These are phyloP conservation scores for Cyphotilapia sp. DNA, from an alignment of 2,113 vertebrate genomes.

Conservation along the genomic window DNA sequence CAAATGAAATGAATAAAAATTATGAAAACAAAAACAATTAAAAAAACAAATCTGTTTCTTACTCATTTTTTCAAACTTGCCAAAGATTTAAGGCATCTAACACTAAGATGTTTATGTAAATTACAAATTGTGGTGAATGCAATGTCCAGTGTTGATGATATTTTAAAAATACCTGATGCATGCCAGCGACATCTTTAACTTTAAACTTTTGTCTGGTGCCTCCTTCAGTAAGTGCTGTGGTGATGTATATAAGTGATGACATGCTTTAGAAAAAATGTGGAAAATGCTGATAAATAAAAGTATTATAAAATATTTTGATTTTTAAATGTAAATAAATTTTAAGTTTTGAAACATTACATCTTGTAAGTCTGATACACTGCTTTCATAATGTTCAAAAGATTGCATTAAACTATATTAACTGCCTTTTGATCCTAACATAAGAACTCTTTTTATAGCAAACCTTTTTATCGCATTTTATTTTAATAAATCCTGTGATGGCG, in stretches of 20 bases:
- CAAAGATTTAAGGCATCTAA: background rate
- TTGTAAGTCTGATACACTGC: background rate
- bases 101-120: background rate
- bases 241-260: background rate
- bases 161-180: background rate
- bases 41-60: background rate
- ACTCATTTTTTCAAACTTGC: background rate
- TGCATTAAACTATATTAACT: background rate
- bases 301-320: background rate
- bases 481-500: accelerated
- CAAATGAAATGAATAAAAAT: background rate
- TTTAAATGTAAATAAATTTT: background rate
- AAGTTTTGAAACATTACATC: background rate
- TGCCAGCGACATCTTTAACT: background rate
- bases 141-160: background rate
- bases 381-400: background rate
- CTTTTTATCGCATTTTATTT: background rate
- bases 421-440: accelerated
- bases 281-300: background rate
- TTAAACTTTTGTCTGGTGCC: background rate
- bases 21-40: background rate
- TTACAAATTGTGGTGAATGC: background rate
- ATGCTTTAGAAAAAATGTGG: background rate
- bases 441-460: background rate
- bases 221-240: background rate